These are phyloP conservation scores for Spondyliosoma cantharus DNA, from an alignment of 2,797 vertebrate genomes.

Conservation along the genomic window DNA sequence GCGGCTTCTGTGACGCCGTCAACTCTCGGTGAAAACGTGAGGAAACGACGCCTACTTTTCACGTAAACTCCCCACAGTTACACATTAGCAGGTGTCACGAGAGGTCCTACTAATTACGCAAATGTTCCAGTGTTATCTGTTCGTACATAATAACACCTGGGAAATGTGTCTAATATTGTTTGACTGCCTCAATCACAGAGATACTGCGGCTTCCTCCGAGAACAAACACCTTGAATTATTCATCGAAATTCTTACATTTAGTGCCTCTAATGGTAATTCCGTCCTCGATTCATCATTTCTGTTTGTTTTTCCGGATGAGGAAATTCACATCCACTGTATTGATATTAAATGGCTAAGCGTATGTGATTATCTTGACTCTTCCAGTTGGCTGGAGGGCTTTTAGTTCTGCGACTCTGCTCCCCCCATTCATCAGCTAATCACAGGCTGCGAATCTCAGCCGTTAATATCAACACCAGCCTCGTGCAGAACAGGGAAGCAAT, in stretches of 20 bases:
- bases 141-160: slow-evolving; percentile 15
- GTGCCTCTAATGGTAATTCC: slow-evolving; percentile 60
- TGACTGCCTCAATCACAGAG: slow-evolving; percentile 47
- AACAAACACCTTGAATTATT: slow-evolving; percentile 69
- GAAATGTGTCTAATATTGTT: slow-evolving; percentile 34
- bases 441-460: slow-evolving; percentile 60
- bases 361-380: slow-evolving; percentile 74
- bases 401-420: slow-evolving; percentile 64
- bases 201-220: slow-evolving; percentile 29
- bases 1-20: background rate
- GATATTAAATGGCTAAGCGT: slow-evolving; percentile 72
- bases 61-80: background rate
- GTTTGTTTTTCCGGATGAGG: slow-evolving; percentile 75
- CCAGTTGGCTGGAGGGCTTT: slow-evolving; percentile 73
- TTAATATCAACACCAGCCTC: slow-evolving; percentile 43
- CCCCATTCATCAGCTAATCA: slow-evolving; percentile 77
- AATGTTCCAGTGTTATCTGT: slow-evolving; percentile 25
- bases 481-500: slow-evolving; percentile 44
- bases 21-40: background rate
- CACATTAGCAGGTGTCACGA: background rate
- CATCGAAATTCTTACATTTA: slow-evolving; percentile 50
- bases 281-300: slow-evolving; percentile 68
- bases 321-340: slow-evolving; percentile 67
- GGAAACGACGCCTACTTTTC: no score
- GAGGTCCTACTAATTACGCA: slow-evolving; percentile 3